Evolutionary conservation across 92 coral and sea anemone species (phyloP), one percentile per base, ranked within the genome.

Genomic region (Scolanthus callimorphus): DNA sequence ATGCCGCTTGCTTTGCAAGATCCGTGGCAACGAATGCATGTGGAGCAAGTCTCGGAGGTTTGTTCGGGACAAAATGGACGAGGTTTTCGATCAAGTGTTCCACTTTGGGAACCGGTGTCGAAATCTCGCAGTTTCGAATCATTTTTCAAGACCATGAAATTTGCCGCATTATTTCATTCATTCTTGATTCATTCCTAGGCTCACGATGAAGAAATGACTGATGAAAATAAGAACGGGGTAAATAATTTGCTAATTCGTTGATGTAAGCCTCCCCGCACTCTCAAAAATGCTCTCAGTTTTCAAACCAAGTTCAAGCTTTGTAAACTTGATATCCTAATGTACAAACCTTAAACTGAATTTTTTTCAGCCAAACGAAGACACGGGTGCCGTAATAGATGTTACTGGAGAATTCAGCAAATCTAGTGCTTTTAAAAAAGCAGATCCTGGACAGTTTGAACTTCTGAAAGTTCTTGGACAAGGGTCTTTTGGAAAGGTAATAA

Each of bases 151-250:
- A 31, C 58, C 27, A 19, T 31, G 51, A 13, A 43, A 46, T 47
- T 49, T 46, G 22, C 37, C 38, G 44, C 50, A 49, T 49, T 31
- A 21, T 58, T 62, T 51, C 37, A 59, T 37, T 59, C 63, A 38
- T 61, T 65, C 39, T 29, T 37, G 39, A 53, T 67, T 65, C 48
- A 73, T 60, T 52, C 50, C 27, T 54, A 94, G 99, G 80, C 85
- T 45, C 85, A 59, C 21, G 98, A 92, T 74, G 99, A 94, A 70
- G 86, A 86, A 65, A 80, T 89, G 90, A 76, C 86, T 11, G 99
- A 94, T 49, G 99, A 84, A 62, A 89, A 86, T 83, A 90, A 86
- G 55, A 94, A 94, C 55, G 99, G 96, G 81, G 99, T 94, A 94
- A 88, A 74, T 68, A 27, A 28, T 20, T 29, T 44, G n/a, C n/a